Base-by-base conservation (phyloP, 2,113 vertebrate genomes). In the Gopherus flavomarginatus region DNA sequence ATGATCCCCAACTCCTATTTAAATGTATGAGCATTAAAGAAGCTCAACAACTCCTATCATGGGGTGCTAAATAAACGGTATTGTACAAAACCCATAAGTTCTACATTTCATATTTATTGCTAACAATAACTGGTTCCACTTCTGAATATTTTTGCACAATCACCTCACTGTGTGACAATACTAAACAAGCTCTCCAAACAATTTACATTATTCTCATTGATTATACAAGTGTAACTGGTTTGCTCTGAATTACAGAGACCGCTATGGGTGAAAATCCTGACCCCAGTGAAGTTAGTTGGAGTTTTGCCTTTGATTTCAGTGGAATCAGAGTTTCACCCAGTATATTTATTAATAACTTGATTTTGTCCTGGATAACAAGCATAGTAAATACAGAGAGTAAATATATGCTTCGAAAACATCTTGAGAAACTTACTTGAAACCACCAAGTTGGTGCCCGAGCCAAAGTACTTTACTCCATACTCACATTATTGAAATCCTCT, bases 91-190 rank as follows among this genome's bases (percentile, higher is more conserved):
- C 7, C 12, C 19, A 8, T 5, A 38, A 16, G 6, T 84, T 88
- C 52, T 75, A 77, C 8, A 29, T 93, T 93, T 92, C n/a, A 24
- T 87, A 95, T 87, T 95, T 94, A 96, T 96, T 53, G 88, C 95
- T 96, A 91, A 97, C 85, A 29, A 92, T 90, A 44, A 98, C 84
- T 69, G 81, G 91, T 98, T 89, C 97, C 95, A 78, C 52, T 85
- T 86, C 97, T 96, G 92, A 98, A 97, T 35, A 96, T 22, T 94
- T 94, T 96, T 27, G 31, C 0, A 8, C 6, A 35, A 4, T 0
- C 3, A 29, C 92, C 22, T 49, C 96, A 94, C 96, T 29, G n/a
- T 69, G 62, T 52, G 16, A 83, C 6, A 90, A 19, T 2, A 79
- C 87, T 94, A 92, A 95, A 62, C 92, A 95, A 38, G 92, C 95